A percentile compares a stretch with the other conserved stretches of the same genome.
Conservation (phyloP, 2,888 invertebrate genomes). For the Emmelina monodactyla region DNA sequence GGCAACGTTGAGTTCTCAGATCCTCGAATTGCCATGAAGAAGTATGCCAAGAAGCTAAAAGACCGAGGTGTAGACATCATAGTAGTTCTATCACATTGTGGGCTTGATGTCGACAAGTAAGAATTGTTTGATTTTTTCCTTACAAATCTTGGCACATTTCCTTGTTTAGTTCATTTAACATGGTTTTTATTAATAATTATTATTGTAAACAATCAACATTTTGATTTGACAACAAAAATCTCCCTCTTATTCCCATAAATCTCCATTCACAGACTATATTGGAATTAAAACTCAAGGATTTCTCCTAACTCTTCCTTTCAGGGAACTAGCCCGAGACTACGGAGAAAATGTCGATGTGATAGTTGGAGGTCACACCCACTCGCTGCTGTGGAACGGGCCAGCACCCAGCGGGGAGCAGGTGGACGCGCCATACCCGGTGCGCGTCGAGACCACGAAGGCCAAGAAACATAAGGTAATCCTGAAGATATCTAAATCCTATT, state of each 20-base stretch:
- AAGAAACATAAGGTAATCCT: slow-evolving; percentile 33
- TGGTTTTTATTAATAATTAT: too few species aligned
- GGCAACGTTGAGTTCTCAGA: slow-evolving; percentile 73
- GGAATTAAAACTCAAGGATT: too few species aligned
- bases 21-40: slow-evolving; percentile 69
- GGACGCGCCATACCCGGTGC: slow-evolving; percentile 74
- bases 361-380: slow-evolving; percentile 85
- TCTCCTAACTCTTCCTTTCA: slow-evolving; percentile 73
- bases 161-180: too few species aligned
- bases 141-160: too few species aligned
- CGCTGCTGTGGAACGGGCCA: slow-evolving; percentile 74
- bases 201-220: too few species aligned
- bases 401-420: slow-evolving; percentile 64
- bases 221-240: too few species aligned
- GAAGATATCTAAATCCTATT: too few species aligned
- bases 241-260: too few species aligned
- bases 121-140: too few species aligned
- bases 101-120: slow-evolving; percentile 71
- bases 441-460: slow-evolving; percentile 32
- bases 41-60: slow-evolving; percentile 68
- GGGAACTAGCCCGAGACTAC: slow-evolving; percentile 69
- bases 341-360: slow-evolving; percentile 79
- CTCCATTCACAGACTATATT: too few species aligned
- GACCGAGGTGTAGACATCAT: slow-evolving; percentile 77
- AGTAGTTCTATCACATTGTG: slow-evolving; percentile 83